These are phyloP conservation scores for Okamejei kenojei DNA, from an alignment of 2,797 vertebrate genomes.

Conservation along the genomic window DNA sequence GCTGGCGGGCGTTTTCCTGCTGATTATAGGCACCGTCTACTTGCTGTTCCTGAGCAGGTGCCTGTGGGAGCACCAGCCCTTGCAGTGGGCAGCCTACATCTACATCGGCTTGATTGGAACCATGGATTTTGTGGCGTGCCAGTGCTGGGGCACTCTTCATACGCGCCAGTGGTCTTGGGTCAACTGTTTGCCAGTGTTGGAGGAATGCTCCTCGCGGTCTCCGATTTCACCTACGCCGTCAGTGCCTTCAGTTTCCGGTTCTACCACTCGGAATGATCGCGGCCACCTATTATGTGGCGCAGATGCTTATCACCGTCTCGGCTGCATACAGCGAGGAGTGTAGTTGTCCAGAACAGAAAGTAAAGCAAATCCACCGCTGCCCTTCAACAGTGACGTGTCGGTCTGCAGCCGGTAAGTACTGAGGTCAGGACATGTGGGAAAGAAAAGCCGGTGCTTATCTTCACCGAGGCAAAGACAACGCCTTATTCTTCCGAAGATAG, in stretches of 20 bases:
- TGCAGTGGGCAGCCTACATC: background rate
- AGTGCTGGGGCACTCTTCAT: background rate
- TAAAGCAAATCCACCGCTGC: background rate
- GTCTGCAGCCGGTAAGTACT: background rate
- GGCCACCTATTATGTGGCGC: background rate
- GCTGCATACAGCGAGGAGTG: background rate
- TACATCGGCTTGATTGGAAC: background rate
- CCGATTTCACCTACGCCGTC: slow-evolving; percentile 19
- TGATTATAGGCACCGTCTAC: background rate
- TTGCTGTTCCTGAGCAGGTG: slow-evolving; percentile 20
- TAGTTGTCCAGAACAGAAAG: no score
- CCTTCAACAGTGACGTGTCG: background rate
- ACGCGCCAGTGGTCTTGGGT: background rate
- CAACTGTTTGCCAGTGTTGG: background rate
- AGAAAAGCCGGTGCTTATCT: background rate
- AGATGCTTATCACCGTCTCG: slow-evolving; percentile 23
- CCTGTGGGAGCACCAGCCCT: slow-evolving; percentile 17
- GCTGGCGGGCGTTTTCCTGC: background rate
- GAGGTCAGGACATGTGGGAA: background rate
- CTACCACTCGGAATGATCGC: no score
- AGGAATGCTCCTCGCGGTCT: background rate
- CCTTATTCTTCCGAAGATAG: background rate
- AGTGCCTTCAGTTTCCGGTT: background rate
- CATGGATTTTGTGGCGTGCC: background rate
- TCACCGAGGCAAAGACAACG: background rate